Evolutionary conservation across 2,888 invertebrate species (phyloP).

Genomic region (Coelinius sp.): DNA sequence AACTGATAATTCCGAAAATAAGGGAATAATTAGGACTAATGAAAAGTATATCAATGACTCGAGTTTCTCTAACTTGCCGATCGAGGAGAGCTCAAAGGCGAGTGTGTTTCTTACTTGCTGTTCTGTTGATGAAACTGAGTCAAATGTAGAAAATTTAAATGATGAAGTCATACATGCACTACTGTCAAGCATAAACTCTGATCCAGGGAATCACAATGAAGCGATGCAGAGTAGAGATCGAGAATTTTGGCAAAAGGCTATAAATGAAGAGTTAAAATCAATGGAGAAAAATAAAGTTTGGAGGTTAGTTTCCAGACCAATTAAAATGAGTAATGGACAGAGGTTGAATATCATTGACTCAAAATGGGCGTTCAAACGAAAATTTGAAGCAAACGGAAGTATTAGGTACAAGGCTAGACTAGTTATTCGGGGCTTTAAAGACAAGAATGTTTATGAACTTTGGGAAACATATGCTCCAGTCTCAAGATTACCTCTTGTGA

Average conservation of each 20-base stretch:
- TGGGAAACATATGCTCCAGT: conserved; percentile 38
- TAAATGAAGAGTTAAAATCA: neutral
- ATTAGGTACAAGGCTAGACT: neutral
- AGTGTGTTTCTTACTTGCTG: too few relatives aligned
- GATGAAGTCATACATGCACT: neutral
- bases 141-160: neutral
- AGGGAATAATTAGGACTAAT: neutral
- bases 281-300: neutral
- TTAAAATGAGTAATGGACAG: neutral
- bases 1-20: neutral
- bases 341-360: neutral
- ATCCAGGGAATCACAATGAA: conserved; percentile 35
- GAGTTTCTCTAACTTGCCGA: too few relatives aligned
- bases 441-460: too few relatives aligned
- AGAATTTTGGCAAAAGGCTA: neutral
- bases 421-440: conserved; percentile 37
- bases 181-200: conserved; percentile 29
- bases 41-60: neutral
- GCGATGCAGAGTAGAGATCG: conserved; percentile 34
- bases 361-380: neutral
- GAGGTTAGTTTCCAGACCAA: neutral
- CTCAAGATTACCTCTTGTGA: conserved; percentile 41
- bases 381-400: neutral
- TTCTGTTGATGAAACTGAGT: conserved; percentile 1
- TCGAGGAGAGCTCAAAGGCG: too few relatives aligned